Conservation (phyloP, 2,888 invertebrate species). For the Diaphora mendica region DNA sequence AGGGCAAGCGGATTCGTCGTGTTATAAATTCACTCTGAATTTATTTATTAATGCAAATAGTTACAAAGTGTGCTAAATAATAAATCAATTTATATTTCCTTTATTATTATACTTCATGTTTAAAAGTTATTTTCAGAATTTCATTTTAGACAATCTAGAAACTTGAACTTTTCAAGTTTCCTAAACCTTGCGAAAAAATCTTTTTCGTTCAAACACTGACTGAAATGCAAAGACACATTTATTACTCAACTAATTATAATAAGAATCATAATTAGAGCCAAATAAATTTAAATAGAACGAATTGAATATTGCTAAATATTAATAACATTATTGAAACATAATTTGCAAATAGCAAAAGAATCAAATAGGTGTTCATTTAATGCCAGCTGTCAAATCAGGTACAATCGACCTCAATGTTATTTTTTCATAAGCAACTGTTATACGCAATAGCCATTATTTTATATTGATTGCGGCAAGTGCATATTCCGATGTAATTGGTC, state of each 20-base stretch:
- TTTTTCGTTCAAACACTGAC: neutral
- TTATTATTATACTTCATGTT: neutral
- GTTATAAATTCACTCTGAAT: neutral
- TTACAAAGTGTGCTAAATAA: neutral
- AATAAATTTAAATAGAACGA: neutral
- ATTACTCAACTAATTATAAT: neutral
- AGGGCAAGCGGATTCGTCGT: neutral
- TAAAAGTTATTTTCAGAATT: neutral
- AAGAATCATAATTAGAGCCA: neutral
- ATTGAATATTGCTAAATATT: neutral
- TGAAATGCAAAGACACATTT: neutral
- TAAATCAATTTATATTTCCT: too few relatives aligned
- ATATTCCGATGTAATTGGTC: conserved; percentile 49
- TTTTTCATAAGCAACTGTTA: conserved; percentile 39
- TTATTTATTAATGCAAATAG: neutral
- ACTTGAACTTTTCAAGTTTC: neutral
- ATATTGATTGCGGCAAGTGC: conserved; percentile 34
- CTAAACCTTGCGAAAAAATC: neutral
- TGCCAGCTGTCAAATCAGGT: conserved; percentile 43
- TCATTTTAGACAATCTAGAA: neutral
- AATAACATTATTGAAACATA: neutral
- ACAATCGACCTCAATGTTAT: conserved; percentile 30
- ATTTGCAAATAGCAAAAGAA: conserved; percentile 19
- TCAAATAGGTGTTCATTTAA: conserved; percentile 35
- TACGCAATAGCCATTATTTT: conserved; percentile 42